Base-by-base conservation (phyloP, 2,888 invertebrate genomes). In the Stenoptilia bipunctidactyla region DNA sequence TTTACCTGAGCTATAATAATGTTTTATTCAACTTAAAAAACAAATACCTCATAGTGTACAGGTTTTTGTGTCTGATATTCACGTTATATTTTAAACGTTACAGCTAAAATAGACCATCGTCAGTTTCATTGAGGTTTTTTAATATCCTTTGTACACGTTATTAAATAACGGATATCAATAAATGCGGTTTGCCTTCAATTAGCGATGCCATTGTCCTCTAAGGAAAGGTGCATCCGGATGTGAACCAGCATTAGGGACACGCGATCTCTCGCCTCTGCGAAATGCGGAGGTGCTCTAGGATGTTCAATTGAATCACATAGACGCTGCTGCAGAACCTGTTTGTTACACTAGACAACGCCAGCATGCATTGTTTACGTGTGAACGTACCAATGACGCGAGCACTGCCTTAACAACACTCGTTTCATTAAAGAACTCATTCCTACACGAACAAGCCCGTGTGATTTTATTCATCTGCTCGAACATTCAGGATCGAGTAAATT, bases 311-410 rank as follows among this genome's bases (percentile, higher is more conserved):
- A 56, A 54, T 54, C 56, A 51, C 53, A 55, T 42, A 45, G 51
- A 47, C 43, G 12, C 13, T 3, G 48, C 47, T 52, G n/a, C 46
- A 43, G 48, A 68, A 67, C 67, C 60, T 56, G 67, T 68, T 66
- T 59, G 42, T 49, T 52, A 50, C 47, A 39, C 51, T 30, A 30
- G 30, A 30, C 51, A 50, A 51, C 47, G 43, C 47, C 47, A 41
- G 51, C 53, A 61, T 8, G n/a, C 64, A 61, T 65, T 69, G 73
- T 70, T 71, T 67, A 69, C 72, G 67, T 66, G 66, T 57, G 62
- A 64, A 63, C 58, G 59, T 53, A 57, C 58, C 53, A 54, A 30
- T 30, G 30, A 30, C 30, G 30, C 30, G 4, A n/a, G n/a, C 5
- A 9, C 30, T n/a, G 9, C 9, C 3, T 8, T 30, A 4, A 9